Evolutionary conservation across 2,888 invertebrate genomes (phyloP).

Genomic region (Xestia xanthographa): DNA sequence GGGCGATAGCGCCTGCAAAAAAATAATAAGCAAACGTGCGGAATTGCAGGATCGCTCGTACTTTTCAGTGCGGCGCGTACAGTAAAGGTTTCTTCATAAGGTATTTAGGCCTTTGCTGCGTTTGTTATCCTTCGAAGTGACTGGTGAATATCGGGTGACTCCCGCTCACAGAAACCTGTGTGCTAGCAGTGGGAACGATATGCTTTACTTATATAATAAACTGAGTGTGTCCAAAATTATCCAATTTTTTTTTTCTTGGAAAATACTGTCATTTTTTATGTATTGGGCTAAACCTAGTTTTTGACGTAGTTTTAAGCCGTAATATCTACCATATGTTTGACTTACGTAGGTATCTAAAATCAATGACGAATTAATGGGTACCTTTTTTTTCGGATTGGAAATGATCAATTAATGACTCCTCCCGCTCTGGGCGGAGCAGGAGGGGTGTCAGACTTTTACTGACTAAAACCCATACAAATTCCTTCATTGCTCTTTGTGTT

Average conservation of each 20-base stretch:
- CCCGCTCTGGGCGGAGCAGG: too few species aligned
- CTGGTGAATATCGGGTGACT: background rate
- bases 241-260: too few species aligned
- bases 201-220: background rate
- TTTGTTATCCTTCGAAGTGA: background rate
- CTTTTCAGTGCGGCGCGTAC: constrained; percentile 5
- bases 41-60: constrained; percentile 33
- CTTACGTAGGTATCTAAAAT: background rate
- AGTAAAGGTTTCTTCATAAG: background rate
- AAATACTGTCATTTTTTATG: too few species aligned
- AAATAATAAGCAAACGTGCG: constrained; percentile 47
- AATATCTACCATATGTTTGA: background rate
- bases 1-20: constrained; percentile 48
- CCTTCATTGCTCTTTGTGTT: too few species aligned
- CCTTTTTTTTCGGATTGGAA: too few species aligned
- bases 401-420: too few species aligned
- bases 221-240: too few species aligned
- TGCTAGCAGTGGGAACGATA: background rate
- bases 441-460: too few species aligned
- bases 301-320: background rate
- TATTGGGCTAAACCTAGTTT: background rate
- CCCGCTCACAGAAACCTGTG: background rate
- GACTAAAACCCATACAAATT: too few species aligned
- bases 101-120: background rate
- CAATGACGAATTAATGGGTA: background rate